Percentiles rank a stretch among this genome's conserved stretches.
Conservation (phyloP, 2,797 vertebrate genomes). For the Coilia nasus region DNA sequence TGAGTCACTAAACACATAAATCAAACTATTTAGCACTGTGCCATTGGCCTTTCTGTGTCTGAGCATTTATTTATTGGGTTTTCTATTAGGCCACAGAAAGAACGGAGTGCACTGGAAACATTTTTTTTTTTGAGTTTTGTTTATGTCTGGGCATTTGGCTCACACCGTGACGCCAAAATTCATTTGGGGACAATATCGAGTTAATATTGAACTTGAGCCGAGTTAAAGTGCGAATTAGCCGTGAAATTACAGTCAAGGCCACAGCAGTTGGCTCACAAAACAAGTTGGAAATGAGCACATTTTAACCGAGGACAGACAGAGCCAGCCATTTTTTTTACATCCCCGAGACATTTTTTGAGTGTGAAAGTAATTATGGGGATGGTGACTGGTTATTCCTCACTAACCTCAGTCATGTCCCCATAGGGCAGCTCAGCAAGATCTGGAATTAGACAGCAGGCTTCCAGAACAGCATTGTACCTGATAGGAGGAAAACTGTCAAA, state of each 20-base stretch:
- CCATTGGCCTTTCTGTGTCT: neutral
- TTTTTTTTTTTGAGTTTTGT: neutral
- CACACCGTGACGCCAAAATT: neutral
- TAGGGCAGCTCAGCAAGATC: conserved; percentile 78
- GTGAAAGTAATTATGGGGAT: neutral
- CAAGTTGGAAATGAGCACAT: neutral
- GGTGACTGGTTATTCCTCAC: neutral
- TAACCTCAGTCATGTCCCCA: conserved; percentile 85
- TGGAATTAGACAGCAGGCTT: conserved; percentile 79
- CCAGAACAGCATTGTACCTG: conserved; percentile 76
- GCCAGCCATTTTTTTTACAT: neutral
- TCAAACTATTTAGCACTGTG: neutral
- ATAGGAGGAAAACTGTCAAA: conserved; percentile 33
- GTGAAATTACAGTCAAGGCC: neutral
- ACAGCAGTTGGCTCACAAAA: neutral
- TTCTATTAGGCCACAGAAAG: neutral
- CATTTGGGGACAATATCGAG: conserved; percentile 7
- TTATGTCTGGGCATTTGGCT: neutral
- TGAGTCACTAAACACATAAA: neutral
- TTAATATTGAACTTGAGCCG: neutral
- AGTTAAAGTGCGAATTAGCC: conserved; percentile 3
- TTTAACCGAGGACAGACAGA: neutral
- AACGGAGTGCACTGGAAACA: neutral
- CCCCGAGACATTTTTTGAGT: neutral
- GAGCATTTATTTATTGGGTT: neutral